phyloP scores from a whole-genome alignment of 2,113 vertebrate genomes.

The Noctilio leporinus region DNA sequence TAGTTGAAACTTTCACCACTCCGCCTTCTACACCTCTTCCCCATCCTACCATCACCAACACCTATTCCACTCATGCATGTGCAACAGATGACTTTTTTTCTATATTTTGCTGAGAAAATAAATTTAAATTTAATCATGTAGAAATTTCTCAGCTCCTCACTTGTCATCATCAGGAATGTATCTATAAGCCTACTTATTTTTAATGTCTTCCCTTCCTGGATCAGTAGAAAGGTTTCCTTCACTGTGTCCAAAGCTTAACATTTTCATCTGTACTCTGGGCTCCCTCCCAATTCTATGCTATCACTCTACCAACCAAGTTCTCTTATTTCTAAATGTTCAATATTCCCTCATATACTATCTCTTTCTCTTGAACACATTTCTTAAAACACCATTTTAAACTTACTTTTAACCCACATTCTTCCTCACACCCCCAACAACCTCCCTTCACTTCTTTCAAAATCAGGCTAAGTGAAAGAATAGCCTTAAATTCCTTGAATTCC shows the following conservation, averaged over 20 bases:
- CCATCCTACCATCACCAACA: background rate
- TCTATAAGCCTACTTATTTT: background rate
- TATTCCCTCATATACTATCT: background rate
- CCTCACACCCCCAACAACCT: rapidly evolving
- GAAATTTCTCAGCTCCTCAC: background rate
- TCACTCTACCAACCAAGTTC: background rate
- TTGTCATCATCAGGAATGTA: background rate
- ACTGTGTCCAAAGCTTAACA: background rate
- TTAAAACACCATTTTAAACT: background rate
- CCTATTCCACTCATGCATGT: background rate
- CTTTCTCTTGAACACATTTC: background rate
- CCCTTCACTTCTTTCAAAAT: background rate
- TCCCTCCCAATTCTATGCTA: background rate
- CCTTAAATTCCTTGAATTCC: background rate
- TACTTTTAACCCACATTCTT: background rate
- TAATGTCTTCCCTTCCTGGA: background rate
- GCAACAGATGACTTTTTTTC: background rate
- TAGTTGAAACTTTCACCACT: background rate
- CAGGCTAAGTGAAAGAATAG: background rate
- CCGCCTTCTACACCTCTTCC: background rate
- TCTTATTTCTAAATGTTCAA: background rate
- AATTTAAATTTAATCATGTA: background rate
- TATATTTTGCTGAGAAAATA: background rate
- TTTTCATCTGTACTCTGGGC: background rate
- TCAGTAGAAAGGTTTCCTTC: background rate